phyloP scores from a whole-genome alignment of 2,888 invertebrate species.

The Drosophila rellima region DNA sequence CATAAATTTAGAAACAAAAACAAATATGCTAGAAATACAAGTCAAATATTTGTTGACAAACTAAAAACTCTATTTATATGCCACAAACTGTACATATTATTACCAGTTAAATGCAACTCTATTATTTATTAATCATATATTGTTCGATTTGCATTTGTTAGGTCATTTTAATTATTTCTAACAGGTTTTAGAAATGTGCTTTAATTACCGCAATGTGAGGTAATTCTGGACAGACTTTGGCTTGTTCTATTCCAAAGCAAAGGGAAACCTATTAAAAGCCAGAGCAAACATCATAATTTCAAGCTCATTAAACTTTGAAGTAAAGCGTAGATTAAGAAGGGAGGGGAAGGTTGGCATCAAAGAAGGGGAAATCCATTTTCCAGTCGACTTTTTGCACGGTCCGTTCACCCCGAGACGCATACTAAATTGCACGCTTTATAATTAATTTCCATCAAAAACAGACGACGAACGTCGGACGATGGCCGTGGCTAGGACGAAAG shows the following conservation, averaged over 20 bases:
- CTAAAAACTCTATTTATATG: constrained; percentile 6
- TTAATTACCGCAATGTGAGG: constrained; percentile 9
- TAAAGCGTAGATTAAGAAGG: not conserved
- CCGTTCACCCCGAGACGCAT: constrained; percentile 57
- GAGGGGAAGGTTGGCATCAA: too few relatives aligned
- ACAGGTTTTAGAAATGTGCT: constrained; percentile 24
- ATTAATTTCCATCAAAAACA: constrained; percentile 85
- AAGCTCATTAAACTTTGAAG: constrained; percentile 68
- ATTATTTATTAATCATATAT: constrained; percentile 27
- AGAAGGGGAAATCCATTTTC: constrained; percentile 31
- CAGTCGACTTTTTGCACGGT: constrained; percentile 49
- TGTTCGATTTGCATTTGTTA: not conserved
- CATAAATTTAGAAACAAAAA: constrained; percentile 34
- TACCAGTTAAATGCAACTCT: constrained; percentile 36
- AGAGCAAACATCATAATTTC: constrained; percentile 66
- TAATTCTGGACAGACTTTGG: constrained; percentile 24
- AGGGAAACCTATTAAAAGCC: constrained; percentile 39
- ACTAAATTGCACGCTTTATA: constrained; percentile 85
- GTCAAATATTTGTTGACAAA: constrained; percentile 66
- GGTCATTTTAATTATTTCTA: constrained; percentile 20
- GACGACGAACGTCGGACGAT: constrained; percentile 66
- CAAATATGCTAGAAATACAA: constrained; percentile 45
- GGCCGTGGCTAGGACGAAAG: constrained; percentile 33
- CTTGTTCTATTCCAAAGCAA: constrained; percentile 18
- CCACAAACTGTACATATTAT: constrained; percentile 20